Base-by-base conservation (phyloP, 2,888 invertebrate species). In the Oxystoma pomonae region DNA sequence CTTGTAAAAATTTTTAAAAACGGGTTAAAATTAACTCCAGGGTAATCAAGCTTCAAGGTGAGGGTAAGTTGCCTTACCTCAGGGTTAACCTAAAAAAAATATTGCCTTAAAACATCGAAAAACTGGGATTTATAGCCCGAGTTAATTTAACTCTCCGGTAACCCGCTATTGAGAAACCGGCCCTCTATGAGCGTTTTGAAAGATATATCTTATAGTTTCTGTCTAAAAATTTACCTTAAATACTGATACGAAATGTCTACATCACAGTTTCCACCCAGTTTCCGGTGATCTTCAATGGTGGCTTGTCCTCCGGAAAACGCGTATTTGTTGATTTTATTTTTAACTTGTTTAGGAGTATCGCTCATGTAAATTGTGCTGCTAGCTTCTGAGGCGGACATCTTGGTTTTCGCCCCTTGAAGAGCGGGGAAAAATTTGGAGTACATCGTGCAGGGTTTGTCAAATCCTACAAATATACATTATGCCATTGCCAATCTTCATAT, bases 291-390 rank as follows among this genome's bases (percentile, higher is more conserved):
- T 75, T 99, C 98, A 0, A 96, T 84, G 0, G 97, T 96, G 3
- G 90, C 85, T 73, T 90, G 92, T 1, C 99, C 99, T 1, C 99
- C 99, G 51, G 98, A 98, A 82, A 98, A 99, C 2, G 99, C 99
- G 80, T 98, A 94, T 81, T 96, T 98, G 74, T 93, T 92, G 61
- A 94, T 90, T 87, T 99, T 99, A 75, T 90, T 96, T 79, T 97
- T 98, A 66, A 99, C 91, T 80, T 97, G 94, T 73, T 97, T 96
- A 0, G 95, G 85, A 0, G 96, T 94, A 74, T 99, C 99, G 1
- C 90, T 96, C n/a, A 99, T 82, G 80, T 91, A 98, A 70, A 99
- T 92, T 0, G 98, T 94, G 0, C 97, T 92, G 76, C 93, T 97
- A 2, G 87, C 84, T 73, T 98, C 97, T 72, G 96, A 96, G 16